Evolutionary conservation across 2,797 vertebrate genomes (phyloP), one percentile per base, ranked within the genome.

Genomic region (Columba guinea): DNA sequence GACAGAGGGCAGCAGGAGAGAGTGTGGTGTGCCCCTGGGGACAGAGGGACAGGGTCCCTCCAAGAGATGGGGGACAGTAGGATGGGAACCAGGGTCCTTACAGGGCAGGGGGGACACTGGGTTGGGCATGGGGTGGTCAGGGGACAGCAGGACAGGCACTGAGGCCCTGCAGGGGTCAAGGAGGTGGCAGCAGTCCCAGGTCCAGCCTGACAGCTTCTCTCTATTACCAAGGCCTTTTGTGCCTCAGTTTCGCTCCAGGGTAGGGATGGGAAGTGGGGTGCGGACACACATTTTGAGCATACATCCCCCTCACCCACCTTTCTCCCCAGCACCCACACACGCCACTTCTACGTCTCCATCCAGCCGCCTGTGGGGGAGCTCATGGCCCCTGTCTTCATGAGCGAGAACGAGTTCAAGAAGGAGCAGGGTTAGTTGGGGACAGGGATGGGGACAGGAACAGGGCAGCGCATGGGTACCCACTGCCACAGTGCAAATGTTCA

Each of bases 311-410:
- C 46, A 51, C 28, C 28, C 0, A 0, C 44, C 20, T 93, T 53
- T 95, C 53, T 94, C 59, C 73, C 20, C 93, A 99, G 99, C 98
- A 99, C 99, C 53, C 98, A 99, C 89, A 98, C 98, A 1, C 98
- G 98, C 89, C 99, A 99, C 92, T 99, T 99, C 98, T 99, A 99
- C 6, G 99, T 99, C 89, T 98, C 99, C 18, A 99, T 99, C 97
- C 99, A 99, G 97, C 99, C 99, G 0, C 99, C 99, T 0, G 99
- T 99, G 4, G 99, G 99, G 69, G 99, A 99, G 95, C 98, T 99
- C 93, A 99, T 99, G 99, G 98, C 98, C 46, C 99, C 99, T 0
- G 69, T 99, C 76, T 99, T 99, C 97, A 98, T 99, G 98, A 99
- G 99, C 0, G 99, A 99, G 96, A 99, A 99, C 0, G 99, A 99